These are phyloP conservation scores for Caretta caretta DNA, from an alignment of 2,113 vertebrate genomes.

Conservation along the genomic window DNA sequence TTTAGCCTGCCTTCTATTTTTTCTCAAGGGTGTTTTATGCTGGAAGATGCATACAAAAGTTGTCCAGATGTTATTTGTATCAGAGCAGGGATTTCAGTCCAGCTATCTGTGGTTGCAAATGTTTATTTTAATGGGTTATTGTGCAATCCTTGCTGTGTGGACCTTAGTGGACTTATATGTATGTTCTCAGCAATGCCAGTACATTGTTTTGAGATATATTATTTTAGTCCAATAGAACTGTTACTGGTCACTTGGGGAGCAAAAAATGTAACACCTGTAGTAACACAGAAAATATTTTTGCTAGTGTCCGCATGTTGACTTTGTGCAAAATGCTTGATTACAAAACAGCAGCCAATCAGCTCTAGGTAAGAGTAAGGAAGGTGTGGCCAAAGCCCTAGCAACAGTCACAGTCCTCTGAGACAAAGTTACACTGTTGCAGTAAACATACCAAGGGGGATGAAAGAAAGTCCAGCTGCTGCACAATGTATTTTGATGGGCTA, in stretches of 20 bases:
- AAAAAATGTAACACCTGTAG: conserved; percentile 82
- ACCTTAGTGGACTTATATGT: conserved; percentile 82
- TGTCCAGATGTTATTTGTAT: conserved; percentile 90
- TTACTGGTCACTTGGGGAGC: conserved; percentile 69
- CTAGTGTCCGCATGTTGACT: conserved; percentile 11
- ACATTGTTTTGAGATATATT: conserved; percentile 78
- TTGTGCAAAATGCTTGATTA: conserved; percentile 38
- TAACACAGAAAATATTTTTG: conserved; percentile 52
- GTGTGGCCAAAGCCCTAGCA: conserved; percentile 65
- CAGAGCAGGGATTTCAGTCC: conserved; percentile 83
- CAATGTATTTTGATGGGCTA: conserved; percentile 38
- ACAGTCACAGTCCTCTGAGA: conserved; percentile 48
- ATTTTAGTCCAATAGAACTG: conserved; percentile 67
- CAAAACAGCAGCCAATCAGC: conserved; percentile 48
- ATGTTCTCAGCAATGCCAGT: conserved; percentile 77
- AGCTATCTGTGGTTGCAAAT: conserved; percentile 89
- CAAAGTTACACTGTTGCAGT: conserved; percentile 63
- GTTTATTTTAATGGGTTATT: conserved; percentile 89
- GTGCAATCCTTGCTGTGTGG: conserved; percentile 82
- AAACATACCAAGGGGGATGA: conserved; percentile 63
- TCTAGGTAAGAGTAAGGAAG: conserved; percentile 61
- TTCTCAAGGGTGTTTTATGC: conserved; percentile 87
- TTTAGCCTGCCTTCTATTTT: conserved; percentile 83
- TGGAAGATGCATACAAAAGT: conserved; percentile 90
- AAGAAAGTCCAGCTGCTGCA: conserved; percentile 64